Percentiles rank a stretch among this genome's conserved stretches.
Conservation (phyloP, 2,113 vertebrate genomes). For the Salvelinus alpinus region DNA sequence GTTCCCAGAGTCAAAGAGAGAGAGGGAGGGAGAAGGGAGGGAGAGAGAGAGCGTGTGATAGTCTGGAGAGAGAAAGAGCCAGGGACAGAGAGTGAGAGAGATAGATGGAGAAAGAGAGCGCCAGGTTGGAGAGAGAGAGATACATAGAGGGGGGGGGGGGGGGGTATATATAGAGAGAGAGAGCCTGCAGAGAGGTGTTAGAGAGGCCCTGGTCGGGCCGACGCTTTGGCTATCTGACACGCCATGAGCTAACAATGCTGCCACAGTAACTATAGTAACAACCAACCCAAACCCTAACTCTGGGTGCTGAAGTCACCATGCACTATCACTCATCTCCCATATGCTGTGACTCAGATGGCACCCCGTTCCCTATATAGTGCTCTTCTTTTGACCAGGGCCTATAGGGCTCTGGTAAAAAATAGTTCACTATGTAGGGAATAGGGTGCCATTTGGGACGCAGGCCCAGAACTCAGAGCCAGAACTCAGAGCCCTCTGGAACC, state of each 20-base stretch:
- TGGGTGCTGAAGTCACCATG: conserved; percentile 29
- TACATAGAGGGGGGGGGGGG: neutral
- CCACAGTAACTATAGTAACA: conserved; percentile 53
- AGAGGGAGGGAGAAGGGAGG: neutral
- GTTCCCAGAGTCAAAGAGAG: neutral
- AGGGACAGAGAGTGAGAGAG: neutral
- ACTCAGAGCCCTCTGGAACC: conserved; percentile 52
- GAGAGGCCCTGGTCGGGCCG: conserved; percentile 42
- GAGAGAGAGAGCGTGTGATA: neutral
- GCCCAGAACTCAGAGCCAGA: conserved; percentile 38
- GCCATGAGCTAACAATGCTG: neutral
- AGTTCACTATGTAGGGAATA: too few species aligned
- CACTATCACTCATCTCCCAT: conserved; percentile 37
- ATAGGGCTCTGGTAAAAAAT: too few species aligned
- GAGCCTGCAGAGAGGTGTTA: conserved; percentile 65
- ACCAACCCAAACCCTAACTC: conserved; percentile 62
- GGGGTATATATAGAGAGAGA: neutral
- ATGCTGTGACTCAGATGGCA: too few species aligned
- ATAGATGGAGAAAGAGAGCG: conserved; percentile 16
- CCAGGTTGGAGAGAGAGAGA: conserved; percentile 10
- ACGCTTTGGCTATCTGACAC: conserved; percentile 58
- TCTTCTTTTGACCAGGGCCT: too few species aligned
- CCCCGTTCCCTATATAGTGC: too few species aligned
- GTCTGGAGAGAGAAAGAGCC: neutral
- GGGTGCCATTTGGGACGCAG: too few species aligned